A percentile compares a stretch with the other conserved stretches of the same genome.
phyloP scores from a whole-genome alignment of 2,888 invertebrate genomes.

The Boloria selene region DNA sequence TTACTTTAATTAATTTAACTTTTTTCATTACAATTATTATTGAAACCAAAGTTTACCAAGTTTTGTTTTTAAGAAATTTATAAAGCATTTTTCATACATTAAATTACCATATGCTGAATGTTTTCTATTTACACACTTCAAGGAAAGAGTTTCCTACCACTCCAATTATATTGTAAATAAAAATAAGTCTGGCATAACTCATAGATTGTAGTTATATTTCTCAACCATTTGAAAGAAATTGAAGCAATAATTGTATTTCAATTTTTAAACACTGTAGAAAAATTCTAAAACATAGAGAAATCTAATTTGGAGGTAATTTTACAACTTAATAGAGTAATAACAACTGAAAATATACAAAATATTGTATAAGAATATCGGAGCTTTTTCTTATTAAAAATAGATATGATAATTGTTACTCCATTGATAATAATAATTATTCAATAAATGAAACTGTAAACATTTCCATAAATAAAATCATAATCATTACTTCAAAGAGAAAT shows the following conservation, averaged over 20 bases:
- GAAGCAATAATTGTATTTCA: not conserved
- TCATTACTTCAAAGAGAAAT: constrained; percentile 17
- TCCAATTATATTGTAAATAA: constrained; percentile 17
- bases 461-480: constrained; percentile 15
- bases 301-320: too few species aligned
- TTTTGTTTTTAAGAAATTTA: not conserved
- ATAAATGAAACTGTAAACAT: constrained; percentile 2
- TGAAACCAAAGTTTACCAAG: not conserved
- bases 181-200: constrained; percentile 16
- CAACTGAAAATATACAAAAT: too few species aligned
- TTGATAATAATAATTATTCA: not conserved
- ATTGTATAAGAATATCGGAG: too few species aligned
- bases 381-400: too few species aligned
- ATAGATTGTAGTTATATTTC: constrained; percentile 10
- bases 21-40: too few species aligned
- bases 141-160: constrained; percentile 12
- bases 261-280: too few species aligned
- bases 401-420: not conserved
- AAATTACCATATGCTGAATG: constrained; percentile 4
- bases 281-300: too few species aligned
- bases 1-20: too few species aligned
- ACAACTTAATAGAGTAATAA: too few species aligned
- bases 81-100: not conserved
- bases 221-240: constrained; percentile 10
- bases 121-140: constrained; percentile 10